These are phyloP conservation scores for Alentia gelatinosa DNA, from an alignment of 2,888 invertebrate species.

Conservation along the genomic window DNA sequence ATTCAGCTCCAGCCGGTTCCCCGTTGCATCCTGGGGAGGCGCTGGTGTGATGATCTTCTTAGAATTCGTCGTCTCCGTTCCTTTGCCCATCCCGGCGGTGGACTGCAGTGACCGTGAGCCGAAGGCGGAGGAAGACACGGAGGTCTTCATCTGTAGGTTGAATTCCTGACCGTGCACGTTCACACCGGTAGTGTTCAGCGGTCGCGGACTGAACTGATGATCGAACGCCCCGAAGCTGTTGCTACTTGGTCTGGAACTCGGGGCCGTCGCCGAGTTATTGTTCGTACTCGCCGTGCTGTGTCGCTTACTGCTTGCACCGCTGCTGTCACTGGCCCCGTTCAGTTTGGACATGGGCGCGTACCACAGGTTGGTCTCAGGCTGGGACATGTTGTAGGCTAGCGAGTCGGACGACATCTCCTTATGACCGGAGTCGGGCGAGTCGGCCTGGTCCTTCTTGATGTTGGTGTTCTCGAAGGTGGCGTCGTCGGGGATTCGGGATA, in stretches of 20 bases:
- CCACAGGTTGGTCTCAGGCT: constrained; percentile 44
- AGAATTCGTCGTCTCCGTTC: neutral
- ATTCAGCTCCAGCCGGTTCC: constrained; percentile 58
- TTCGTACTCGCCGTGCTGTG: neutral
- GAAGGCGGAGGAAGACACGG: neutral
- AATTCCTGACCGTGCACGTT: constrained; percentile 57
- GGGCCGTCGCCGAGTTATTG: neutral
- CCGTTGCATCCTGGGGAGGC: constrained; percentile 56
- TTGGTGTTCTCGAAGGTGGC: constrained; percentile 71
- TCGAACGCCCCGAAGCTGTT: neutral
- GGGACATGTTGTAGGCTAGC: constrained; percentile 49
- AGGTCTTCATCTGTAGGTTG: constrained; percentile 52
- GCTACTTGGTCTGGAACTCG: neutral
- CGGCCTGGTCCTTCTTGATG: constrained; percentile 67
- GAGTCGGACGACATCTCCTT: constrained; percentile 77
- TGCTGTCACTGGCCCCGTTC: neutral
- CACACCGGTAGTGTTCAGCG: constrained; percentile 29
- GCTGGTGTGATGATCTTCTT: constrained; percentile 57
- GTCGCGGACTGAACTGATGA: constrained; percentile 32
- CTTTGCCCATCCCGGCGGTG: neutral
- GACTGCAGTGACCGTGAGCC: neutral
- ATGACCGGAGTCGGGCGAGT: constrained; percentile 80
- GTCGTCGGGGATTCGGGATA: constrained; percentile 63
- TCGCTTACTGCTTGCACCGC: neutral
- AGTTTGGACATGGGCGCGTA: constrained; percentile 46